phyloP scores from a whole-genome alignment of 2,888 invertebrate genomes.

The Parnassius glacialis region DNA sequence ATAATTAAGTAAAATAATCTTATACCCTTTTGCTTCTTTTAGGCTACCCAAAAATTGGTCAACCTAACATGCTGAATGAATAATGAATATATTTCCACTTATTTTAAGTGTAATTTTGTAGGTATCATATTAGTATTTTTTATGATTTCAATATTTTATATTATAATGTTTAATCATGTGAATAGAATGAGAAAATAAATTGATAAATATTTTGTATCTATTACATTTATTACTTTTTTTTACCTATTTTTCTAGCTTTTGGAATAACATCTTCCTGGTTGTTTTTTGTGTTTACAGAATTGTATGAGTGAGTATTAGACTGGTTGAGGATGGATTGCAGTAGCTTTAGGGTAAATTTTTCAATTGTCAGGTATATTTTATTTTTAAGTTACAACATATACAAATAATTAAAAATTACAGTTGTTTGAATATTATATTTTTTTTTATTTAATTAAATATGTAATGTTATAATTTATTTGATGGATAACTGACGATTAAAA shows the following conservation, averaged over 20 bases:
- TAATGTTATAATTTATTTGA: no score
- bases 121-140: constrained; percentile 57
- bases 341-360: no score
- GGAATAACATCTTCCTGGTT: no score
- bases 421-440: no score
- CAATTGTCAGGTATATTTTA: no score
- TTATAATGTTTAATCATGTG: constrained; percentile 61
- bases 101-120: constrained; percentile 63
- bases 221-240: constrained; percentile 40
- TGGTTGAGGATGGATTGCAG: no score
- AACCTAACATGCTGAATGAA: constrained; percentile 18
- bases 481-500: no score
- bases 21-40: background rate
- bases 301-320: no score
- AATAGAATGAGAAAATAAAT: constrained; percentile 67
- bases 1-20: no score
- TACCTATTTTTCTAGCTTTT: background rate
- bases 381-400: no score
- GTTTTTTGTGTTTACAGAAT: constrained; percentile 25
- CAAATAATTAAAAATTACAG: no score
- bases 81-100: constrained; percentile 15
- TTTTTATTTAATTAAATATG: constrained; percentile 3
- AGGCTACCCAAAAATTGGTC: constrained; percentile 10
- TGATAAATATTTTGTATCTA: constrained; percentile 63
- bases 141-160: constrained; percentile 55